These are phyloP conservation scores for Delia radicum DNA, from an alignment of 1,140 invertebrate species.

Conservation along the genomic window DNA sequence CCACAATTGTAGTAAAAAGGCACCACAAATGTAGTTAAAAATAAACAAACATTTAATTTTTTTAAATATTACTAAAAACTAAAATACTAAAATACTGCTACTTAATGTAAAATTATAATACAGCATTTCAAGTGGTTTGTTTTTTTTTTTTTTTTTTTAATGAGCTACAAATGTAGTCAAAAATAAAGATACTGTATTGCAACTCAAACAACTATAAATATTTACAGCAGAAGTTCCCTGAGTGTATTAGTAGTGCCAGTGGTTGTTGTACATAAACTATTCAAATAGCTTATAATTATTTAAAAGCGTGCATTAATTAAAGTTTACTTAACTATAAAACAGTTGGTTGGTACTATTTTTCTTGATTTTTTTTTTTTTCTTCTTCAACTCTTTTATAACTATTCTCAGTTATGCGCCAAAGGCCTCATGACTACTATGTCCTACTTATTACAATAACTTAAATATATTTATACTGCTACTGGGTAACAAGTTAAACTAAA, in stretches of 20 bases:
- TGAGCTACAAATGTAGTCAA: too few relatives aligned
- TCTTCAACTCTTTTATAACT: conserved; percentile 1
- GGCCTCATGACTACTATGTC: neutral
- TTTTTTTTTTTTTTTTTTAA: neutral
- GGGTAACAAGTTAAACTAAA: neutral
- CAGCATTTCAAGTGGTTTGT: too few relatives aligned
- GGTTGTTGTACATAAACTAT: conserved; percentile 7
- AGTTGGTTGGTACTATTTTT: conserved; percentile 10
- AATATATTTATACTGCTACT: neutral
- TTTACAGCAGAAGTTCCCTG: too few relatives aligned
- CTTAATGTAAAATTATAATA: too few relatives aligned
- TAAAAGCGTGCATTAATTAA: conserved; percentile 24
- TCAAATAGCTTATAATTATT: conserved; percentile 24
- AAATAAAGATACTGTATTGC: too few relatives aligned
- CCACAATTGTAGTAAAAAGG: too few relatives aligned
- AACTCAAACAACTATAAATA: too few relatives aligned
- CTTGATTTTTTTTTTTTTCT: too few relatives aligned
- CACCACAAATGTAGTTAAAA: too few relatives aligned
- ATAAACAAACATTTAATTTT: too few relatives aligned
- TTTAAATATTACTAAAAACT: too few relatives aligned
- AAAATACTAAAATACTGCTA: too few relatives aligned
- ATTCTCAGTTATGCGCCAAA: neutral
- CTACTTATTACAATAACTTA: neutral
- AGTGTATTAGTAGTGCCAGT: neutral
- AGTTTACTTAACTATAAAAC: conserved; percentile 13